A percentile compares a stretch with the other conserved stretches of the same genome.
Evolutionary conservation across 2,797 vertebrate genomes (phyloP).

Genomic region (Dendrocincla tyrannina): DNA sequence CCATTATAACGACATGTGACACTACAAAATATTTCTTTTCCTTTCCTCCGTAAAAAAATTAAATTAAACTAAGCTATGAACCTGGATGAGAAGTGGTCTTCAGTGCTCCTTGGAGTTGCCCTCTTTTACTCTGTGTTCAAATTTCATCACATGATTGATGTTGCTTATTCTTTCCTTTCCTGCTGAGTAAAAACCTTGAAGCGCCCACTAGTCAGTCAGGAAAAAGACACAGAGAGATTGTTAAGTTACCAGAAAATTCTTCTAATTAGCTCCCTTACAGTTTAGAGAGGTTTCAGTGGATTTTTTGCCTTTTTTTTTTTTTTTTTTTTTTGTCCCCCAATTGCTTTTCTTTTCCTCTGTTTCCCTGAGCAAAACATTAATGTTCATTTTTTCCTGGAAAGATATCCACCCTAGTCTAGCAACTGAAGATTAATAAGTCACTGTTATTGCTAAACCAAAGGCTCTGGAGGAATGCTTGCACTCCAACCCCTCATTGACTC

Average conservation of each 20-base stretch:
- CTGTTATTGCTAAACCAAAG: conserved; percentile 48
- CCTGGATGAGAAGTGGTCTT: not conserved
- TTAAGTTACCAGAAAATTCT: conserved; percentile 16
- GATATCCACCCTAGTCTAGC: not conserved
- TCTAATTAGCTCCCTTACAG: not conserved
- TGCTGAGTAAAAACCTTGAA: not conserved
- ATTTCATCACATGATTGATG: not conserved
- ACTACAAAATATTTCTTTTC: conserved; percentile 14
- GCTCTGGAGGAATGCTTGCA: conserved; percentile 28
- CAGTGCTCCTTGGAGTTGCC: not conserved
- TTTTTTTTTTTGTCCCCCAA: no score
- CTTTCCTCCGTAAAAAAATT: not conserved
- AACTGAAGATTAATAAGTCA: conserved; percentile 27
- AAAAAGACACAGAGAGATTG: not conserved
- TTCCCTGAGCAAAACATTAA: not conserved
- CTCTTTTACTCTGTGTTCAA: not conserved
- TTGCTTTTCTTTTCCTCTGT: not conserved
- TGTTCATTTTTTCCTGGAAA: conserved; percentile 33
- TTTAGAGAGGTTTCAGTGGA: not conserved
- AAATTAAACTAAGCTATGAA: not conserved
- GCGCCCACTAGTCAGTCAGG: not conserved
- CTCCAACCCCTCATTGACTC: not conserved
- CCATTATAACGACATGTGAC: not conserved
- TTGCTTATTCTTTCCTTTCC: not conserved
- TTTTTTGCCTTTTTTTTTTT: not conserved